Evolutionary conservation across 2,888 invertebrate species (phyloP), one percentile per base, ranked within the genome.

Genomic region (Panopea generosa): DNA sequence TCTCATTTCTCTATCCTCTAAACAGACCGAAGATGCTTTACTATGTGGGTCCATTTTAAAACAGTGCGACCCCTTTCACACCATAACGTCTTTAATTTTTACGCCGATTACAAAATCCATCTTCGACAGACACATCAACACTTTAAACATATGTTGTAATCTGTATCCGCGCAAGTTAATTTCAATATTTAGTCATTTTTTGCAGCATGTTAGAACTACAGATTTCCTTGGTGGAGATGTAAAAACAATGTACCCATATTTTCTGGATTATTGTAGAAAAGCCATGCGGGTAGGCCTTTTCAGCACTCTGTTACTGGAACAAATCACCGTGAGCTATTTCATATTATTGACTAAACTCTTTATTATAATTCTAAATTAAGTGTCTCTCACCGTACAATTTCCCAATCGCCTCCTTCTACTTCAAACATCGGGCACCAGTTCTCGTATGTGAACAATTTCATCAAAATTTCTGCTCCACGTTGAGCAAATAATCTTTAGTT

Each of bases 181-280:
- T 80, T 72, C 61, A 73, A 72, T 79, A 74, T 75, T 72, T 69
- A 66, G 56, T 61, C 57, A 43, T 66, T 69, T 60, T 68, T 47
- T 38, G 62, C 38, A 56, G 22, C 18, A 29, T 47, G 62, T 45
- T 26, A 65, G 43, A 53, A 50, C 67, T 38, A 52, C 45, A 24
- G 22, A 33, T 26, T 47, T 38, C 33, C 33, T 43, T 53, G 50
- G 26, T 16, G 45, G 57, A 57, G 56, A 47, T 29, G 53, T 57
- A 60, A 33, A 75, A 61, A 80, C 79, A 80, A 80, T 80, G 79
- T 80, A 66, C 79, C 79, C 79, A 69, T 80, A 80, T 80, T 57
- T 59, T 69, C 29, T 57, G n/a, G 62, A 57, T 55, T 45, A 50
- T 26, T 62, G 57, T 50, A 38, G 22, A 7, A 52, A 43, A 33